Evolutionary conservation across 1,140 invertebrate genomes (phyloP), one percentile per base, ranked within the genome.

Genomic region (Eubasilissa regina): DNA sequence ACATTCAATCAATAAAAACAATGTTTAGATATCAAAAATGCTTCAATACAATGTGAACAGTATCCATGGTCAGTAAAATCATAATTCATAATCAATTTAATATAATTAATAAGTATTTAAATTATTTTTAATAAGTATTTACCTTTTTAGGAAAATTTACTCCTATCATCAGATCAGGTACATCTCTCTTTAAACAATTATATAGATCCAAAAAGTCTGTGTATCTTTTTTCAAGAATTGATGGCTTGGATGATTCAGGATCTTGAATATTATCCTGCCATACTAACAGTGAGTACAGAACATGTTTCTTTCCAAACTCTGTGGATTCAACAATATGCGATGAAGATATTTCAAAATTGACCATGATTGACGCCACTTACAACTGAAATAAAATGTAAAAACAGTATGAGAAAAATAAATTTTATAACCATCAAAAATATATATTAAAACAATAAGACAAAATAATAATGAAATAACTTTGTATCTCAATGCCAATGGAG

Each of bases 141-240:
- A 89, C 92, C 87, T 95, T 96, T 84, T 92, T 93, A 8, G 95
- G 95, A 87, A 96, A 96, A 72, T 89, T 86, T 7, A 94, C 85
- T 53, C 85, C 86, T 68, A 85, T 85, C 85, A 95, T 87, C 60
- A 92, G 84, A 13, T 87, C 58, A 6, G 93, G 92, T 87, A 90
- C 90, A 58, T 91, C 89, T 76, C 91, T 92, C 80, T 90, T 91
- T 3, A 96, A 85, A 4, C 88, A 86, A 81, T 90, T 89, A 85
- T 93, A 94, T 4, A 95, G 87, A 73, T 91, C 90, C 15, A 93
- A 87, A 86, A 95, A 95, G 83, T 96, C 93, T 8, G 94, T 94
- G 83, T 95, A 96, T 82, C 95, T 89, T 78, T 94, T 87, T 83
- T 95, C 92, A 45, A 95, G 91, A 44, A 90, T 89, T 0, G 91